These are phyloP conservation scores for Nyctibius bracteatus DNA, from an alignment of 2,113 vertebrate genomes.

Conservation along the genomic window DNA sequence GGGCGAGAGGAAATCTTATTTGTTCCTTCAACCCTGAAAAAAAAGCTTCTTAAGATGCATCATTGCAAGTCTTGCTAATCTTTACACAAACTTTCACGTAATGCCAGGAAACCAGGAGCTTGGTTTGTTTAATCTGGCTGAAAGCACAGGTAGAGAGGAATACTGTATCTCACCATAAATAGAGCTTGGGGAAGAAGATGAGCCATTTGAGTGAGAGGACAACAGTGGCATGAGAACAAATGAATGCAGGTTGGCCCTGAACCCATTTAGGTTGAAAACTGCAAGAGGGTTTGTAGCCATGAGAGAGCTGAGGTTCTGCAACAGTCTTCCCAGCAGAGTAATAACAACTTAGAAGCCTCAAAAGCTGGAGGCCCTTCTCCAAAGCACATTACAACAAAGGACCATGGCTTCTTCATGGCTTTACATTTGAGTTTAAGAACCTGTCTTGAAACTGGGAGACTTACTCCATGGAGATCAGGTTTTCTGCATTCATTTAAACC, in stretches of 20 bases:
- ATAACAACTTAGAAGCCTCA: neutral
- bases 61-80: neutral
- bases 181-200: neutral
- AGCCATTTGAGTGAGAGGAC: neutral
- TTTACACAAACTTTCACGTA: neutral
- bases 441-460: neutral
- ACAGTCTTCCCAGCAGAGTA: neutral
- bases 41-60: neutral
- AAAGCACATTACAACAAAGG: neutral
- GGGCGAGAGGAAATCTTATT: neutral
- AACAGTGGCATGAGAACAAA: neutral
- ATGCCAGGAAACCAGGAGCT: neutral
- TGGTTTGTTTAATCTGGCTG: neutral
- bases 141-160: neutral
- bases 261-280: neutral
- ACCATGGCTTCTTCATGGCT: neutral
- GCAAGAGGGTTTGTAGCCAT: neutral
- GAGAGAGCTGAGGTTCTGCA: neutral
- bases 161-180: neutral
- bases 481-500: neutral
- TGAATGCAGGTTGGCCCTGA: neutral
- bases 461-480: neutral
- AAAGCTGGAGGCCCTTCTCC: neutral
- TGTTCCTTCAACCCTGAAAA: neutral
- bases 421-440: neutral